Evolutionary conservation across 2,797 vertebrate genomes (phyloP).

Genomic region (Poeciliopsis paucimaculata): DNA sequence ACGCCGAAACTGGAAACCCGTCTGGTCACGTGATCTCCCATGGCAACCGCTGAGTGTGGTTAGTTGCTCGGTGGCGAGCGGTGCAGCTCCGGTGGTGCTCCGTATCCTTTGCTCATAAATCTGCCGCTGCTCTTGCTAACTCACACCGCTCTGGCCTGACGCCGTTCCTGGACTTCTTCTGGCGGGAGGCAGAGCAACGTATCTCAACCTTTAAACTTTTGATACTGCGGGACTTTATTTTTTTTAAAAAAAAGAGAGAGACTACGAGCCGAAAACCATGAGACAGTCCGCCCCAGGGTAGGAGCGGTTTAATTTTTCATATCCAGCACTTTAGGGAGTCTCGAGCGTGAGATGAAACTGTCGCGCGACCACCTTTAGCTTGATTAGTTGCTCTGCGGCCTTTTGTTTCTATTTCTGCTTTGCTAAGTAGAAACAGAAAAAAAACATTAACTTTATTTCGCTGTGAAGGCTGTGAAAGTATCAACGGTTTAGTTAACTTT

Average conservation of each 20-base stretch:
- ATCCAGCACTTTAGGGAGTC: not conserved
- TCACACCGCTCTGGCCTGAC: constrained; percentile 1
- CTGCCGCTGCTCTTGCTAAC: constrained; percentile 9
- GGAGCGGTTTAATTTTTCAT: constrained; percentile 38
- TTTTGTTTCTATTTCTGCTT: not conserved
- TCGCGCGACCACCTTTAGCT: not conserved
- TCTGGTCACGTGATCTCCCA: constrained; percentile 81
- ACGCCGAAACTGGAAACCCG: constrained; percentile 67
- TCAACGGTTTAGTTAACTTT: not conserved
- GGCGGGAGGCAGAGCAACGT: not conserved
- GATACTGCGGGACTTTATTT: not conserved
- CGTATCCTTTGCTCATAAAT: constrained; percentile 25
- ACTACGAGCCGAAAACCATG: constrained; percentile 76
- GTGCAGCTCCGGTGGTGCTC: constrained; percentile 21
- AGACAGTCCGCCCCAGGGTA: constrained; percentile 85
- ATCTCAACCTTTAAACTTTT: not conserved
- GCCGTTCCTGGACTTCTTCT: not conserved
- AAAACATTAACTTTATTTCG: not conserved
- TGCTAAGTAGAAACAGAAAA: too few species aligned
- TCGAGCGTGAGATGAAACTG: not conserved
- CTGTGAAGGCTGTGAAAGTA: not conserved
- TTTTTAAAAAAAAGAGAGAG: not conserved
- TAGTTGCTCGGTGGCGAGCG: constrained; percentile 53
- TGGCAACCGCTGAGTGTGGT: constrained; percentile 83
- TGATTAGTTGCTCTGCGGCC: not conserved